phyloP scores from a whole-genome alignment of 2,888 invertebrate genomes.

The Pheosia tremula region DNA sequence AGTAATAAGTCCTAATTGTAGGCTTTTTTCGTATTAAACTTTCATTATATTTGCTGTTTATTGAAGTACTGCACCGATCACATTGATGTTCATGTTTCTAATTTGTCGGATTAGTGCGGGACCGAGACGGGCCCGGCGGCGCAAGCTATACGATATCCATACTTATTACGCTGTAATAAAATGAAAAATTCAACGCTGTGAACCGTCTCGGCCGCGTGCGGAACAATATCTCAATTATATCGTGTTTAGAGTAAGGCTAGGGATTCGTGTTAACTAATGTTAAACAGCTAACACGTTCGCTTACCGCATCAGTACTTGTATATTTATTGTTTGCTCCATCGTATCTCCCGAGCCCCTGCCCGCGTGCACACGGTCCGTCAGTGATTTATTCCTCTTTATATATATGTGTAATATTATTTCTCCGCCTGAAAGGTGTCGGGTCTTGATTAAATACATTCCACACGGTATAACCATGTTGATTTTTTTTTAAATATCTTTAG shows the following conservation, averaged over 20 bases:
- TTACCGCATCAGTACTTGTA: constrained; percentile 63
- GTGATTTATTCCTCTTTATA: constrained; percentile 52
- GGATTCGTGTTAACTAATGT: constrained; percentile 80
- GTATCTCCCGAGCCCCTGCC: constrained; percentile 29
- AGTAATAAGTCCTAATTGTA: constrained; percentile 51
- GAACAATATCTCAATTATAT: constrained; percentile 50
- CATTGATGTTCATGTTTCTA: constrained; percentile 57
- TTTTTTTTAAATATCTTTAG: constrained; percentile 60
- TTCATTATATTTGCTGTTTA: constrained; percentile 49
- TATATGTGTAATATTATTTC: constrained; percentile 58
- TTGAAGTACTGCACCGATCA: constrained; percentile 58
- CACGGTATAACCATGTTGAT: constrained; percentile 79
- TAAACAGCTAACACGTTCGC: constrained; percentile 77
- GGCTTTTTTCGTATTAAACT: constrained; percentile 50
- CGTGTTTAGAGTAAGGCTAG: constrained; percentile 77
- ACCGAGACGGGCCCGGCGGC: constrained; percentile 22
- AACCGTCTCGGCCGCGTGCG: constrained; percentile 23
- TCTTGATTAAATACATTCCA: constrained; percentile 80
- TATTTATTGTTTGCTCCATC: constrained; percentile 57
- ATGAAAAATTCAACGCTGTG: constrained; percentile 7
- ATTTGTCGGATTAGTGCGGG: constrained; percentile 36
- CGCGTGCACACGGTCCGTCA: constrained; percentile 23
- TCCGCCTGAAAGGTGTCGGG: constrained; percentile 83
- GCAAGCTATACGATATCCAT: constrained; percentile 16
- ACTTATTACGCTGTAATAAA: constrained; percentile 11